Conservation (phyloP, 2,113 vertebrate species). For the Phylloscopus trochilus region DNA sequence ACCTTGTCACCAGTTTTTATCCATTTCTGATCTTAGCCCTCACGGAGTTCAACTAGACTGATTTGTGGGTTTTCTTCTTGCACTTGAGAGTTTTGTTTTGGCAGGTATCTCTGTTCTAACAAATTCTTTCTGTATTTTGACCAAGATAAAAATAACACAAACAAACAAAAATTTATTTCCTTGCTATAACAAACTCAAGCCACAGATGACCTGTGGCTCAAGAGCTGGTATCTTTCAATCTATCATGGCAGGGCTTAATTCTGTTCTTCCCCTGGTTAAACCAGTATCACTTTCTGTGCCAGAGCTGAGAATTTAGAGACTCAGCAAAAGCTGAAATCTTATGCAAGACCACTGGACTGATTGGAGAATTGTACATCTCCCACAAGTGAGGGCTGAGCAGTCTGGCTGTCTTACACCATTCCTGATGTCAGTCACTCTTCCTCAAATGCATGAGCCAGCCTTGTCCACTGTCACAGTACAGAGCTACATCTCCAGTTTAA, state of each 20-base stretch:
- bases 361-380: not conserved
- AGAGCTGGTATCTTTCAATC: not conserved
- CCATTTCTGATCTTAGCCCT: not conserved
- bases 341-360: not conserved
- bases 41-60: not conserved
- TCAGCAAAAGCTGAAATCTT: not conserved
- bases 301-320: not conserved
- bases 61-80: conserved; percentile 5
- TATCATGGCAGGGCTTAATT: not conserved
- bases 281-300: not conserved
- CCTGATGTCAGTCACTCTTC: not conserved
- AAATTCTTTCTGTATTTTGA: conserved; percentile 34
- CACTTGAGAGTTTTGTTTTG: conserved; percentile 9
- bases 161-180: conserved; percentile 13
- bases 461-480: not conserved
- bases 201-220: not conserved
- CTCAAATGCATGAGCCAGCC: not conserved
- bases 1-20: not conserved
- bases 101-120: not conserved
- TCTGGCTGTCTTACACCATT: not conserved
- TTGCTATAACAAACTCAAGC: not conserved
- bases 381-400: not conserved
- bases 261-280: not conserved
- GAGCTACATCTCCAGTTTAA: not conserved
- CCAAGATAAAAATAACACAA: not conserved